Evolutionary conservation across 1,140 invertebrate species (phyloP), one percentile per base, ranked within the genome.

Genomic region (Cyclargus thomasi): DNA sequence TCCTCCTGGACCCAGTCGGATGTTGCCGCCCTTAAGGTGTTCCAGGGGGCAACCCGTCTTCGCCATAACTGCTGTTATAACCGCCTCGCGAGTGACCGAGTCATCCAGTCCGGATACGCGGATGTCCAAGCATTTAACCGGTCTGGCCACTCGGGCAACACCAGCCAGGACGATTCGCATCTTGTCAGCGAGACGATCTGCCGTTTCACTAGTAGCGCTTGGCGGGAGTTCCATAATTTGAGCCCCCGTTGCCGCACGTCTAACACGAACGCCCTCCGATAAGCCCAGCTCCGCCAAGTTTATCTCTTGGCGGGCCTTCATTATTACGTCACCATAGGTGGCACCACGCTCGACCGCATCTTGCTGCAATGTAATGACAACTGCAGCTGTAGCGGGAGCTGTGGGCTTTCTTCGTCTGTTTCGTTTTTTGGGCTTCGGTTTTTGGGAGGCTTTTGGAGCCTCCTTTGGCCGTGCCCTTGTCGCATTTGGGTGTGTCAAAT

Each of bases 221-320:
- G 69, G 71, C 0, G 70, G 59, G 0, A 76, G 11, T 20, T 76
- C 74, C 0, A 79, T 29, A 0, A 75, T 20, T 0, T 73, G 68
- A 0, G 71, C 77, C 1, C 77, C 74, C 0, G 73, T 74, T 0
- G 65, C 66, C 3, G 71, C 65, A 11, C 7, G 36, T 11, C 62
- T 53, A 17, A 65, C 63, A 0, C 21, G 36, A 1, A 39, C 17
- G 0, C 72, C 2, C 0, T 17, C 35, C 2, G 0, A 0, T 0
- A 72, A 64, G 0, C 65, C 67, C 0, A 64, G 6, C 0, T 57
- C 53, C 5, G 36, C 5, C 0, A 70, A 23, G 8, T 66, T 35
- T 0, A 75, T 57, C 18, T 53, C 14, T 1, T n/a, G 18, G 20
- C 17, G 62, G 16, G 68, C 69, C 8, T 67, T 62, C 1, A 65